Base-by-base conservation (phyloP, 2,888 invertebrate genomes). In the Eulithis testata region DNA sequence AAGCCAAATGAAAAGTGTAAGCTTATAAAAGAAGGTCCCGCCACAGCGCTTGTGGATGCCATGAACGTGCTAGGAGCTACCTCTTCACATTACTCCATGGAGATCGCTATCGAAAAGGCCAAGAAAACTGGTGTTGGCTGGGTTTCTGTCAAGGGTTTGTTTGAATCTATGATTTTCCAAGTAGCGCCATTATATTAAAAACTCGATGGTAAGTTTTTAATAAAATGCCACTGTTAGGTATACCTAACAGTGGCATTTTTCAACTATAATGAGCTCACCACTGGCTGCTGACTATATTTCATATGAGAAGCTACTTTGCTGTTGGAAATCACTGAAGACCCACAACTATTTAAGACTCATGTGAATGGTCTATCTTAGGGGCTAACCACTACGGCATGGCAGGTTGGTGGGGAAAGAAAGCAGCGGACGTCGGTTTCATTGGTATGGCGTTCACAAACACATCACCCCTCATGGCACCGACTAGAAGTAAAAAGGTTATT, bases 371-470 rank as follows among this genome's bases (percentile, higher is more conserved):
- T 40, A 40, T 31, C 66, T 40, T 77, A 96, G 96, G 95, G 7
- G 97, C 97, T 1, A 98, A 98, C 86, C 98, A 98, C 88, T 97
- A 96, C 76, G 98, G 98, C 1, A 98, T 98, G 78, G 97, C 97
- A 4, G 97, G 97, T 0, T 97, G 95, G 93, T 98, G 98, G 93
- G 94, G 96, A 0, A 89, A 96, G 70, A 95, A 95, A 79, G 98
- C 98, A 0, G 94, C 96, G 65, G 89, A 96, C 43, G 83, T 95
- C 67, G 96, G 96, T 0, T 85, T 97, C 36, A 94, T 98, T 65
- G 98, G 98, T 5, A 95, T 98, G 94, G 96, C 96, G 7, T 97
- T 97, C 86, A 98, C 98, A 0, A 99, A 99, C 83, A 97, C 98
- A 0, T 98, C 98, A 7, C 98, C 99, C 0, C 87, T 98, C 56